Base-by-base conservation (phyloP, 2,888 invertebrate species). In the Ormyrus pomaceus region DNA sequence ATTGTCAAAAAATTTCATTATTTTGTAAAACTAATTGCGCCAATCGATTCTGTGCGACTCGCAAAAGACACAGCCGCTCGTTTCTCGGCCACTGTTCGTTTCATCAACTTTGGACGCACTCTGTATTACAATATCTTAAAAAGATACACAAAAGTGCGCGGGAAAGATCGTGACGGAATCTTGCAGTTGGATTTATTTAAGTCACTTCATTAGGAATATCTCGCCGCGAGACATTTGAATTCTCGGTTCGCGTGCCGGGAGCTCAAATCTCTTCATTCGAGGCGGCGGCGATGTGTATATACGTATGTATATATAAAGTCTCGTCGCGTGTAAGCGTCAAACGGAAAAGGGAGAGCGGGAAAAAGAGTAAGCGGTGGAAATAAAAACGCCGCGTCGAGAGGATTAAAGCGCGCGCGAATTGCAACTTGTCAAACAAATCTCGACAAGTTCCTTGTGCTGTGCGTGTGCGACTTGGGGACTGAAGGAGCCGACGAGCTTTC, bases 191-290 rank as follows among this genome's bases (percentile, higher is more conserved):
- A 79, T 79, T 79, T 79, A 81, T 81, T 81, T 46, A 69, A 74
- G 74, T 81, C 59, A 81, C 81, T 81, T 81, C 69, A 81, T 81
- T 81, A 81, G 65, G 77, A 81, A 74, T 81, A 81, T 81, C 81
- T 69, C 65, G 34, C 34, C 34, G 50, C 50, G 77, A 74, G 70
- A 70, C 65, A 70, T 81, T 81, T 81, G 77, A 74, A 81, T 81
- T 74, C 77, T 51, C 48, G 19, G 74, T 65, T 81, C 56, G 81
- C 81, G 81, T 81, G 81, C 72, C 69, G 45, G 59, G 50, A 19
- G 55, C 53, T 46, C 11, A 75, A 75, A 70, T 75, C 74, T 79
- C 74, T 78, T 66, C 62, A 79, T 79, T 74, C 48, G 6, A 45
- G 19, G 7, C 13, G 56, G 6, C n/a, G 45, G 58, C 48, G 45